These are phyloP conservation scores for Philonicus albiceps DNA, from an alignment of 2,888 invertebrate species.

Conservation along the genomic window DNA sequence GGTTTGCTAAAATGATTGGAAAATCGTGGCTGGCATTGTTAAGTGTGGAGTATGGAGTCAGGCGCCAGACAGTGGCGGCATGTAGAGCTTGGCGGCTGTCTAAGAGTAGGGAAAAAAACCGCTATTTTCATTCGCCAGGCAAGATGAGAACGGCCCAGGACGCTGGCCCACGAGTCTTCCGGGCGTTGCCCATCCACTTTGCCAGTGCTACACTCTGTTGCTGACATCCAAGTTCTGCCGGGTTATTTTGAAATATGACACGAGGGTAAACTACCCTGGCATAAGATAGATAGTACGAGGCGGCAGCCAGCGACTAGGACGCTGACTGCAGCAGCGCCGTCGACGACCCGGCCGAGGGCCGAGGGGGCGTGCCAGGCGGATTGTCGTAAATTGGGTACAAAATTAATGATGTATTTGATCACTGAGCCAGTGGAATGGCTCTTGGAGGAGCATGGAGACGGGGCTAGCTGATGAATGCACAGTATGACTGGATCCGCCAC, in stretches of 20 bases:
- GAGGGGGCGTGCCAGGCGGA: not conserved
- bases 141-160: not conserved
- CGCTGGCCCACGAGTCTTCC: not conserved
- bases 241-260: conserved; percentile 34
- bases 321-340: not conserved
- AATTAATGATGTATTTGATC: conserved; percentile 41
- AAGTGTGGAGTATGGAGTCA: conserved; percentile 20
- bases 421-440: not conserved
- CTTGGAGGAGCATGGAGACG: not conserved
- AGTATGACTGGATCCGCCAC: conserved; percentile 17
- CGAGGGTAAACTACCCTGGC: conserved; percentile 32
- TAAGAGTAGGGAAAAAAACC: not conserved
- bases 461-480: not conserved
- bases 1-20: conserved; percentile 51
- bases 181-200: not conserved
- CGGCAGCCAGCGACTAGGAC: not conserved
- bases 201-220: not conserved
- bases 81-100: not conserved
- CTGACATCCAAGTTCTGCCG: not conserved
- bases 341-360: not conserved
- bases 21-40: conserved; percentile 51
- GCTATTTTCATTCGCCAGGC: not conserved
- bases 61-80: not conserved
- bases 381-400: conserved; percentile 37
- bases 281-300: conserved; percentile 1